These are phyloP conservation scores for Drosophila sordidula DNA, from an alignment of 2,888 invertebrate genomes.

Conservation along the genomic window DNA sequence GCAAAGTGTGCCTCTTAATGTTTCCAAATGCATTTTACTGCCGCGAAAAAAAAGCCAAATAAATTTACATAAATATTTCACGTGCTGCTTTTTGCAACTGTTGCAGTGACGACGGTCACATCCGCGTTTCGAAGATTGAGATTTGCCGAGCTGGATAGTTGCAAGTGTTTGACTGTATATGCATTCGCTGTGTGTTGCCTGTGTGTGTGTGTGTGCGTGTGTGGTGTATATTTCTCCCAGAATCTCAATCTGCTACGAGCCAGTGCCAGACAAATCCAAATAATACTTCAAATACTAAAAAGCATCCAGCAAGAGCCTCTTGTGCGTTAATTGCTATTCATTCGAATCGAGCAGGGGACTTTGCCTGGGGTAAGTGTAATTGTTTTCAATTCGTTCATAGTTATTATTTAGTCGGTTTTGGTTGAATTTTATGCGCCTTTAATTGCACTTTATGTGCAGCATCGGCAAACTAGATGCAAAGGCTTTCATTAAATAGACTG, in stretches of 20 bases:
- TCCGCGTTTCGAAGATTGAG: constrained; percentile 69
- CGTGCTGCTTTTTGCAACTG: constrained; percentile 67
- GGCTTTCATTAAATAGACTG: constrained; percentile 31
- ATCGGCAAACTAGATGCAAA: constrained; percentile 46
- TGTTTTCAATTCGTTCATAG: constrained; percentile 38
- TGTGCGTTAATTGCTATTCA: constrained; percentile 42
- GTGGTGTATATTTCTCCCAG: constrained; percentile 16
- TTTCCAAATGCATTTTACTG: constrained; percentile 73
- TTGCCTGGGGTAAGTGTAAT: constrained; percentile 44
- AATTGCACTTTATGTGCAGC: constrained; percentile 73
- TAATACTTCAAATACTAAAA: constrained; percentile 28
- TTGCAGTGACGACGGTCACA: constrained; percentile 60
- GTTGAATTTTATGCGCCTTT: constrained; percentile 58
- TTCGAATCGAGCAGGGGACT: constrained; percentile 25
- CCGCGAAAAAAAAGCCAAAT: constrained; percentile 69
- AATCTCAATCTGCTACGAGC: constrained; percentile 29
- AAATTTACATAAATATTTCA: constrained; percentile 80
- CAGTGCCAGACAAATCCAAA: constrained; percentile 41
- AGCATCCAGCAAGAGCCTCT: constrained; percentile 1
- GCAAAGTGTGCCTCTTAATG: constrained; percentile 80
- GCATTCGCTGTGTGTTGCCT: constrained; percentile 5
- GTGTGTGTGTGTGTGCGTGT: constrained; percentile 7
- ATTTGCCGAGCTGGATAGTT: constrained; percentile 51
- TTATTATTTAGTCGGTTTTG: constrained; percentile 45
- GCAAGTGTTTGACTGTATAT: constrained; percentile 41